phyloP scores from a whole-genome alignment of 23 tunicate species.

The Ciona savignyi region DNA sequence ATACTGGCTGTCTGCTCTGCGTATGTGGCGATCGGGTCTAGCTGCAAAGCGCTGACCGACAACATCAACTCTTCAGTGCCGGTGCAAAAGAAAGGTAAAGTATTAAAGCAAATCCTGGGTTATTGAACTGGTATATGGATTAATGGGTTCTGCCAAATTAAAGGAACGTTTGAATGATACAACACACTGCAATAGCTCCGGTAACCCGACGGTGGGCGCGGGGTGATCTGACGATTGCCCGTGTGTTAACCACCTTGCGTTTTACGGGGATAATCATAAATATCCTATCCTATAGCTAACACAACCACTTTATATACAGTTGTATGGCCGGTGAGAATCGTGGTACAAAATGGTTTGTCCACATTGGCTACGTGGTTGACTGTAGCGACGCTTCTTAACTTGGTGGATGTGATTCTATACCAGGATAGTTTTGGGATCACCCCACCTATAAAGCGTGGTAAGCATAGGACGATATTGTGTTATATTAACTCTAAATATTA shows the following conservation, averaged over 20 bases:
- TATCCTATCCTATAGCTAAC: too few species aligned
- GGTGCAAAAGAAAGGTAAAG: neutral
- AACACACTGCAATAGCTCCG: too few species aligned
- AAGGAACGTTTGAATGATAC: too few species aligned
- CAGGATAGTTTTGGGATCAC: slow-evolving; percentile 33
- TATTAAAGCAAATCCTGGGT: too few species aligned
- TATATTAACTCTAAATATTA: too few species aligned
- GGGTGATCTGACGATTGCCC: too few species aligned
- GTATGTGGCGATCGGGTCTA: slow-evolving; percentile 40
- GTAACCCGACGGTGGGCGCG: too few species aligned
- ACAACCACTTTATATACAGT: neutral
- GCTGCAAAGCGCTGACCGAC: slow-evolving; percentile 42
- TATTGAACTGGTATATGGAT: too few species aligned
- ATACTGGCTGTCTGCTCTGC: slow-evolving; percentile 15
- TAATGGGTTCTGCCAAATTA: too few species aligned
- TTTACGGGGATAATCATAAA: too few species aligned
- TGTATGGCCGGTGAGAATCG: slow-evolving; percentile 32
- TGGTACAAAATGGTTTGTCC: slow-evolving; percentile 44
- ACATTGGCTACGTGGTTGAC: slow-evolving; percentile 46
- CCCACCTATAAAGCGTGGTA: slow-evolving; percentile 26
- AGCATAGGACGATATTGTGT: neutral
- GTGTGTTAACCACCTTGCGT: too few species aligned
- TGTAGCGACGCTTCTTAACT: slow-evolving; percentile 26
- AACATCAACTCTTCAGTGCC: neutral
- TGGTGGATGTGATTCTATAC: slow-evolving; percentile 31